Evolutionary conservation across 2,888 invertebrate genomes (phyloP).

Genomic region (Drosophila testacea): DNA sequence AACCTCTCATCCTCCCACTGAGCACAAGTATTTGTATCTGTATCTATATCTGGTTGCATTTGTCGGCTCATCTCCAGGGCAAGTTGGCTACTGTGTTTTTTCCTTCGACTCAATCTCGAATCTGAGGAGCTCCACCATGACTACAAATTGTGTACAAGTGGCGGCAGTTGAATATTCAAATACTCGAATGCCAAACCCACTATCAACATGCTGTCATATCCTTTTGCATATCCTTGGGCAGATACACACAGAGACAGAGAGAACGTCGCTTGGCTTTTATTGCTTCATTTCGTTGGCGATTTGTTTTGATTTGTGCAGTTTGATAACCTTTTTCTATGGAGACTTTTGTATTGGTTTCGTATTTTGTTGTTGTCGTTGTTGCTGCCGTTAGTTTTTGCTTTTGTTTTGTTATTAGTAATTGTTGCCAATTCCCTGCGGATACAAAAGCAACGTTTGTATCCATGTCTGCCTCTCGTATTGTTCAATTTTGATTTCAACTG

Average conservation of each 20-base stretch:
- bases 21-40: too few relatives aligned
- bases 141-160: slow-evolving; percentile 62
- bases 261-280: slow-evolving; percentile 67
- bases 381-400: slow-evolving; percentile 41
- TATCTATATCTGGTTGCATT: slow-evolving; percentile 40
- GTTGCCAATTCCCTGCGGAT: slow-evolving; percentile 74
- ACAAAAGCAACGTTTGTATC: slow-evolving; percentile 48
- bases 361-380: slow-evolving; percentile 27
- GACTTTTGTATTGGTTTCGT: slow-evolving; percentile 42
- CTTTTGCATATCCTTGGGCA: slow-evolving; percentile 74
- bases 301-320: slow-evolving; percentile 75
- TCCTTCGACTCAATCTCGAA: slow-evolving; percentile 38
- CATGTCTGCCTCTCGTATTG: slow-evolving; percentile 62
- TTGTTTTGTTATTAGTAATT: slow-evolving; percentile 69
- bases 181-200: slow-evolving; percentile 55
- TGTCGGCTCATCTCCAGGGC: slow-evolving; percentile 29
- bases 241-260: slow-evolving; percentile 12
- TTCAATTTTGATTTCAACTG: slow-evolving; percentile 58
- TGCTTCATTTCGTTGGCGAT: slow-evolving; percentile 75
- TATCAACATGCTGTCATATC: slow-evolving; percentile 76
- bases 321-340: slow-evolving; percentile 73
- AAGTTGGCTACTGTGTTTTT: slow-evolving; percentile 60
- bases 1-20: slow-evolving; percentile 4
- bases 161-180: slow-evolving; percentile 34
- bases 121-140: slow-evolving; percentile 34